Evolutionary conservation across 1,140 invertebrate genomes (phyloP).

Genomic region (Papilio polytes): DNA sequence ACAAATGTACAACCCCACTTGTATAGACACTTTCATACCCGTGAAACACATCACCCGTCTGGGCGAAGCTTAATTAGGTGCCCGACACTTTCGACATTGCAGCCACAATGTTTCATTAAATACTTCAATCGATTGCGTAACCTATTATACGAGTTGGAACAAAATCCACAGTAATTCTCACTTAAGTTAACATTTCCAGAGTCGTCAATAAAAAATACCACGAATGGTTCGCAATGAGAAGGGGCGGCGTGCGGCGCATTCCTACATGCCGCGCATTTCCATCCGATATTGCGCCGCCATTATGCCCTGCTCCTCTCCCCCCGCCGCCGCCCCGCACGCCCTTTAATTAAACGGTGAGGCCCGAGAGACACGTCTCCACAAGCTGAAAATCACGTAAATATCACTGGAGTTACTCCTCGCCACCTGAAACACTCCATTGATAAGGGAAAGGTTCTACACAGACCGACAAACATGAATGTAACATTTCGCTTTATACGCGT

Average conservation of each 20-base stretch:
- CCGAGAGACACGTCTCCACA: conserved; percentile 78
- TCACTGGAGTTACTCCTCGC: conserved; percentile 66
- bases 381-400: conserved; percentile 80
- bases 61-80: neutral
- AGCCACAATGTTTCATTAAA: neutral
- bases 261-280: conserved; percentile 83
- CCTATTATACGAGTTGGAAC: conserved; percentile 49
- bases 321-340: conserved; percentile 67
- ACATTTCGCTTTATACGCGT: conserved; percentile 51
- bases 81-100: neutral
- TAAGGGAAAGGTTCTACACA: neutral
- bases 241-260: conserved; percentile 79
- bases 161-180: conserved; percentile 60
- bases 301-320: conserved; percentile 74
- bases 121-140: conserved; percentile 42
- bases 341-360: conserved; percentile 83
- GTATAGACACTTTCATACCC: neutral
- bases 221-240: conserved; percentile 78
- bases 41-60: neutral
- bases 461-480: neutral
- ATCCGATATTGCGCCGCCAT: conserved; percentile 83
- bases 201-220: conserved; percentile 83
- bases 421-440: conserved; percentile 15
- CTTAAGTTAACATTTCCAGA: conserved; percentile 74
- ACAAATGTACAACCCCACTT: neutral